Evolutionary conservation across 2,888 invertebrate species (phyloP), one percentile per base, ranked within the genome.

Genomic region (Lycocerus yunnanus): DNA sequence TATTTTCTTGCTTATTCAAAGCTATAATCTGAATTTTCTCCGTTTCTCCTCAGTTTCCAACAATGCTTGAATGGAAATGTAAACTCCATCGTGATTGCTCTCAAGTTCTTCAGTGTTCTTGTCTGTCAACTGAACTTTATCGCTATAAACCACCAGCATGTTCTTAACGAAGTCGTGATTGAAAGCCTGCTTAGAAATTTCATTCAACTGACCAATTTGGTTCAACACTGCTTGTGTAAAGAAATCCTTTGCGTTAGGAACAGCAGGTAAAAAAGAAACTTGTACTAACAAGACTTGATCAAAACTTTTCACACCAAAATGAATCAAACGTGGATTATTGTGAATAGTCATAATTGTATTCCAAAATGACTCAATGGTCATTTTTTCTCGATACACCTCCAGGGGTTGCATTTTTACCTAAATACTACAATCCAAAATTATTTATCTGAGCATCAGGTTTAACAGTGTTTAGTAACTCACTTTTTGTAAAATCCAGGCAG

Each of bases 401-500:
- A 43, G 43, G 43, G n/a, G 13, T n/a, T 43, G n/a, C 75, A 65
- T 43, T 80, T 74, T 81, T 76, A 66, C 75, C 77, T 58, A 81
- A 78, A 76, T 84, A 84, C 84, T 84, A 77, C 76, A 84, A 84
- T 10, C 27, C 43, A 67, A 67, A 58, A 1, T 67, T 43, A 24
- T 6, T n/a, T 67, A 18, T 4, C 0, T 6, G 8, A 3, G 5
- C 8, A 8, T 13, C 4, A 5, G 2, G 8, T n/a, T 63, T 4
- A 63, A 1, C 2, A n/a, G n/a, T n/a, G n/a, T n/a, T n/a, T n/a
- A n/a, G n/a, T n/a, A n/a, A 72, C 61, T 71, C 14, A 94, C 94
- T 91, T 95, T 95, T 84, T 93, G 90, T 74, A 94, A 82, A 82
- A 95, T 88, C 95, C 95, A 95, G 81, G 93, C 90, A 77, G 93